phyloP scores from a whole-genome alignment of 2,113 vertebrate species.

The Mobula hypostoma region DNA sequence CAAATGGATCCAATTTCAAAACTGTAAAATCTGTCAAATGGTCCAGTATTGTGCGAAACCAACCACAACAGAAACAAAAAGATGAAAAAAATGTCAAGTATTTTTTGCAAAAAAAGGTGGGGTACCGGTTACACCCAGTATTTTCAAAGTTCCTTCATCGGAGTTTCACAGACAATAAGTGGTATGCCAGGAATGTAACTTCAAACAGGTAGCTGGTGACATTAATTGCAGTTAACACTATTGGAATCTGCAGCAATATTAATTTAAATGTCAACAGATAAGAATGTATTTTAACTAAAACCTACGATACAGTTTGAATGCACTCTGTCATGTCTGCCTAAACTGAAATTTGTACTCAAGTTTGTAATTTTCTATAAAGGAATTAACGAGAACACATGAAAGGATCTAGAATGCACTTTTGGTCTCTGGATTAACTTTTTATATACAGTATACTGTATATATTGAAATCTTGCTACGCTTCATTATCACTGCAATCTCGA shows the following conservation, averaged over 20 bases:
- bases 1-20: constrained; percentile 28
- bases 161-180: neutral
- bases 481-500: neutral
- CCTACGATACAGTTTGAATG: neutral
- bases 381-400: neutral
- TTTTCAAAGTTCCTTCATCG: neutral
- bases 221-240: constrained; percentile 9
- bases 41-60: neutral
- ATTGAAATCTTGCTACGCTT: neutral
- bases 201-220: neutral
- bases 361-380: neutral
- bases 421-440: neutral
- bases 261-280: neutral
- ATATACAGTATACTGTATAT: neutral
- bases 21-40: neutral
- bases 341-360: neutral
- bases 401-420: neutral
- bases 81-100: constrained; percentile 14
- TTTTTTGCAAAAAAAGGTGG: constrained; percentile 14
- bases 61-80: neutral
- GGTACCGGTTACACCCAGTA: neutral
- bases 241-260: neutral
- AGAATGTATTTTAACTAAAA: neutral
- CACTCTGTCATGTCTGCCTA: neutral
- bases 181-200: constrained; percentile 18